Evolutionary conservation across 2,888 invertebrate genomes (phyloP).

Genomic region (Salpingus planirostris): DNA sequence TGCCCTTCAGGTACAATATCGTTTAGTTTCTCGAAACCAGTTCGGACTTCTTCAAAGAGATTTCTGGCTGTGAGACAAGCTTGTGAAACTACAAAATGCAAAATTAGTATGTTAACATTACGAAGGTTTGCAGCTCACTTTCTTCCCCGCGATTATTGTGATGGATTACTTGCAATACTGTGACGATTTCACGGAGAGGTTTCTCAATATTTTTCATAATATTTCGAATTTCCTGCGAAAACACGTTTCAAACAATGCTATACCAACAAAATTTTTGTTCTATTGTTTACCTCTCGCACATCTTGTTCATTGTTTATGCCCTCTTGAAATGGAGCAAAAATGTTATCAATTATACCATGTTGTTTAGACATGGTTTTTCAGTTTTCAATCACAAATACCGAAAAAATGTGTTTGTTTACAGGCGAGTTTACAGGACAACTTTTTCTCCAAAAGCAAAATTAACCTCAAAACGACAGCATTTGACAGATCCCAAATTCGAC

Average conservation of each 20-base stretch:
- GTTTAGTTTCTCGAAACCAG: conserved; percentile 56
- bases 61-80: conserved; percentile 58
- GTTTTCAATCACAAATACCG: too few species aligned
- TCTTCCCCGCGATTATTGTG: conserved; percentile 55
- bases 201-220: conserved; percentile 71
- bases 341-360: conserved; percentile 42
- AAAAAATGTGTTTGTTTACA: too few species aligned
- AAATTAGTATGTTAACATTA: conserved; percentile 8
- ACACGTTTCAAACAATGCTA: too few species aligned
- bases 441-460: too few species aligned
- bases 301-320: conserved; percentile 71
- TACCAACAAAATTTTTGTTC: conserved; percentile 21
- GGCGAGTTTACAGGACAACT: too few species aligned
- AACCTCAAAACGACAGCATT: too few species aligned
- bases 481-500: too few species aligned
- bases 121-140: conserved; percentile 41
- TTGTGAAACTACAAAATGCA: conserved; percentile 44
- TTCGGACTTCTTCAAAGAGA: conserved; percentile 55
- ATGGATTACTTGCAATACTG: conserved; percentile 74
- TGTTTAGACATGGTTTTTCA: neutral
- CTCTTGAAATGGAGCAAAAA: conserved; percentile 70
- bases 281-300: conserved; percentile 68
- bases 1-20: conserved; percentile 63
- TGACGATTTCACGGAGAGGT: conserved; percentile 66
- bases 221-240: conserved; percentile 50